Base-by-base conservation (phyloP, 2,113 vertebrate species). In the Hemibagrus wyckioides region DNA sequence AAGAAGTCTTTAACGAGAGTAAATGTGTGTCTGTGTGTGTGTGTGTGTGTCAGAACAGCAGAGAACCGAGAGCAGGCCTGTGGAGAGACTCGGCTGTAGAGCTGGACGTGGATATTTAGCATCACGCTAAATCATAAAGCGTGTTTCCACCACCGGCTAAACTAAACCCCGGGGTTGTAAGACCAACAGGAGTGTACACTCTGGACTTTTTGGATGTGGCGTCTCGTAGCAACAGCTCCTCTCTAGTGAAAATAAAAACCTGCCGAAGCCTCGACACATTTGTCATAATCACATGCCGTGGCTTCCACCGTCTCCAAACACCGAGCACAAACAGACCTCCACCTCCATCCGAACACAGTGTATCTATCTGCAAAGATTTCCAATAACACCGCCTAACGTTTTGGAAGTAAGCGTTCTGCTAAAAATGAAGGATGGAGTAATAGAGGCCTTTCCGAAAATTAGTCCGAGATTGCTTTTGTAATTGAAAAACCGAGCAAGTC, bases 401-500 rank as follows among this genome's bases (percentile, higher is more conserved):
- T 11, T 19, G 77, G 52, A 82, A 50, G 79, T 69, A 39, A 69
- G 28, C 25, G 80, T 69, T 71, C 54, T 56, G 54, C 14, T 83
- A 83, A 82, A 87, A 87, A 83, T 87, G 81, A 87, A 61, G 56
- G 80, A 87, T 77, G 81, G 73, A 1, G 52, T 87, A 87, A 87
- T 87, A 36, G 57, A 76, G 44, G 54, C 21, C 79, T 23, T 81
- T 48, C 41, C 7, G 36, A 81, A 87, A 87, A 87, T 82, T 82
- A 87, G 65, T 44, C 36, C 54, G 54, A 75, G 50, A 87, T 87
- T 83, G 86, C 86, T 87, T 87, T 83, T 76, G 69, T 87, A 87
- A 87, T 87, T 87, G 86, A 87, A 87, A 83, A 83, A 56, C 80
- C n/a, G 15, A 76, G 86, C 80, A 76, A 59, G 80, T 87, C 81